A percentile compares a stretch with the other conserved stretches of the same genome.
Evolutionary conservation across 2,797 vertebrate genomes (phyloP).

Genomic region (Epinephelus coioides): DNA sequence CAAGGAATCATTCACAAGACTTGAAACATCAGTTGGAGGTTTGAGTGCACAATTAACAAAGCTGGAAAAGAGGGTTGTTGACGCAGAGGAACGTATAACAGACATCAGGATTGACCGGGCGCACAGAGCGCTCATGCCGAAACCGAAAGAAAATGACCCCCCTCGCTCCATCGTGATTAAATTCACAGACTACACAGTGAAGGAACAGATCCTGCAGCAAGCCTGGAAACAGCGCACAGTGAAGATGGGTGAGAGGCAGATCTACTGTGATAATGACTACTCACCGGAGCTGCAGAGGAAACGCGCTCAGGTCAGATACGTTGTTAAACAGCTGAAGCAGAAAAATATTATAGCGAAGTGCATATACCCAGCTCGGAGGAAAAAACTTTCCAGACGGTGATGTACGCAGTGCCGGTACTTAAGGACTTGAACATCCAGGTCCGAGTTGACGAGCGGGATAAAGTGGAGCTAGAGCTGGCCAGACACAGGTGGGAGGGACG

Average conservation of each 20-base stretch:
- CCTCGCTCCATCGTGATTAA: conserved; percentile 16
- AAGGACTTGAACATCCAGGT: background rate
- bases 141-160: conserved; percentile 8
- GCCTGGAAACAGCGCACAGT: conserved; percentile 18
- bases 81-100: background rate
- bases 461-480: conserved; percentile 24
- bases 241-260: conserved; percentile 26
- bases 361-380: conserved; percentile 7
- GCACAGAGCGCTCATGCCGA: background rate
- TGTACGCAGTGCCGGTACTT: background rate
- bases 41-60: conserved; percentile 21
- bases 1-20: conserved; percentile 10
- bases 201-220: conserved; percentile 15
- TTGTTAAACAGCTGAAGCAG: conserved; percentile 23
- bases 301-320: conserved; percentile 6
- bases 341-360: conserved; percentile 15
- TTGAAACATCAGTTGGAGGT: conserved; percentile 10
- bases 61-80: conserved; percentile 4
- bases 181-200: conserved; percentile 4
- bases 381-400: conserved; percentile 24
- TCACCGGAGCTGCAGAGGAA: conserved; percentile 26
- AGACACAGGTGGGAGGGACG: conserved; percentile 23
- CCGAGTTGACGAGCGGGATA: conserved; percentile 14
- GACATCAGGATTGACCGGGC: conserved; percentile 9
- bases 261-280: conserved; percentile 26